A percentile compares a stretch with the other conserved stretches of the same genome.
Conservation (phyloP, 2,797 vertebrate genomes). For the Sphenopsis melanotis region DNA sequence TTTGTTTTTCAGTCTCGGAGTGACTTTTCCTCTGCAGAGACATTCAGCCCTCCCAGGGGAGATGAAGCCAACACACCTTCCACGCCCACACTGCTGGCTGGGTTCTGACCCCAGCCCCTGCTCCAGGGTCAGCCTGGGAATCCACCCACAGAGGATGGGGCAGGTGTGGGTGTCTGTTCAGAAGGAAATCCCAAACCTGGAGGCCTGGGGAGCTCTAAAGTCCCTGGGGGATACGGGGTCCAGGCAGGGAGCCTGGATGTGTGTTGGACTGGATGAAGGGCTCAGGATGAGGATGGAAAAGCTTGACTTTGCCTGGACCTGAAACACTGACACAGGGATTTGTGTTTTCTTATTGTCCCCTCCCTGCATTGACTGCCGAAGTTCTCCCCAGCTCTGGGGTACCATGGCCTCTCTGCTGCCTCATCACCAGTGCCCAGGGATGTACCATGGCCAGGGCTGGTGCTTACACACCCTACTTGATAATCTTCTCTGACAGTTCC, state of each 20-base stretch:
- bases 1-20: neutral
- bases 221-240: fast-evolving
- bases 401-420: fast-evolving
- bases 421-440: fast-evolving
- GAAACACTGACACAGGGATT: fast-evolving
- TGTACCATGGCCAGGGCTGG: fast-evolving
- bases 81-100: fast-evolving
- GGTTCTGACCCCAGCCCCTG: neutral
- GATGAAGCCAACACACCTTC: neutral
- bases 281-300: neutral
- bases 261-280: neutral
- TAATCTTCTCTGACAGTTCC: neutral
- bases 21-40: neutral
- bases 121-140: neutral
- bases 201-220: neutral
- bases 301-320: neutral
- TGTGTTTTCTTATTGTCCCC: neutral
- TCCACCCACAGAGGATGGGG: fast-evolving
- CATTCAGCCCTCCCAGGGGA: neutral
- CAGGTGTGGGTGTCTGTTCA: neutral
- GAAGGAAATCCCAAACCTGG: neutral
- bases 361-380: neutral
- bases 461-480: neutral
- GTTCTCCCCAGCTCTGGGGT: neutral
- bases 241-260: neutral